Base-by-base conservation (phyloP, 2,113 vertebrate species). In the Rana temporaria region DNA sequence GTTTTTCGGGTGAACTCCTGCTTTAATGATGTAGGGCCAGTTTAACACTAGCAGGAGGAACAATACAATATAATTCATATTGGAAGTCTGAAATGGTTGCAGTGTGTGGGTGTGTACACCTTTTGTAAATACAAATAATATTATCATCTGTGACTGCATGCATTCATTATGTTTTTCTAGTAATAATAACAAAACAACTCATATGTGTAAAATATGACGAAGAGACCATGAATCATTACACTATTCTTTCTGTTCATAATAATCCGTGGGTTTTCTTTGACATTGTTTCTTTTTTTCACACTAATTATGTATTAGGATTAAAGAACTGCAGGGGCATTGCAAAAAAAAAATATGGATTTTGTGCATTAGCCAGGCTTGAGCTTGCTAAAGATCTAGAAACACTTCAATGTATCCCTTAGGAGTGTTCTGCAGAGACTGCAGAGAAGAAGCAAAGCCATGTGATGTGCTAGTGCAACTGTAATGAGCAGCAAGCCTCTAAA, bases 301-400 rank as follows among this genome's bases (percentile, higher is more conserved):
- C 70, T 75, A 82, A 82, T 82, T 75, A 57, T 64, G 63, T 30
- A 57, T 57, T 30, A 22, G 80, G 80, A 74, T 82, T 82, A 67
- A 70, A 15, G 48, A 74, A 82, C 57, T 65, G 30, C 63, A 74
- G 63, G 64, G 34, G 70, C 80, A 74, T 38, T 66, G 66, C 66
- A 59, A 74, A 66, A 82, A 42, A 74, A 74, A 66, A 82, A 42
- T 66, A 42, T 48, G 30, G 70, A 75, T 75, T 74, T 57, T 82
- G 80, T 82, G 80, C 80, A 82, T 82, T 82, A 74, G 80, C 71
- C 16, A 82, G 62, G 70, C n/a, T 66, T 67, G 62, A 82, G 62
- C 69, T 65, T 81, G 48, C 79, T 73, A 65, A 81, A 73, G 56
- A 56, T 66, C 80, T 48, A 66, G 24, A 52, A 74, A 62, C 69